A percentile compares a stretch with the other conserved stretches of the same genome.
Evolutionary conservation across 2,797 vertebrate species (phyloP).

Genomic region (Syncerus caffer): DNA sequence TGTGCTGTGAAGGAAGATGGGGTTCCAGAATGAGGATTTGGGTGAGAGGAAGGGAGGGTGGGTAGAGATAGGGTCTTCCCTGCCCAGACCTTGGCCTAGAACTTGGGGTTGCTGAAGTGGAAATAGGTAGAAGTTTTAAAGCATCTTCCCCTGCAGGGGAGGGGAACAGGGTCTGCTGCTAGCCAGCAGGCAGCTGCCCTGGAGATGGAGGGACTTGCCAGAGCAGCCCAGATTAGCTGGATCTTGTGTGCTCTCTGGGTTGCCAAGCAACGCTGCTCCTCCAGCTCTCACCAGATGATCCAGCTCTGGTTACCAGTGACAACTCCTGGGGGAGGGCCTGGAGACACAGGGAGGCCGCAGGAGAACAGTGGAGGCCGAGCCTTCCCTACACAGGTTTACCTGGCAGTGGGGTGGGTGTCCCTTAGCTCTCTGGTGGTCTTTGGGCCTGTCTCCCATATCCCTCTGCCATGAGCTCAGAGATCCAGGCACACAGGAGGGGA

Average conservation of each 20-base stretch:
- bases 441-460: not conserved
- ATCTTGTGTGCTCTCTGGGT: slow-evolving; percentile 35
- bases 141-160: not conserved
- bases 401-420: not conserved
- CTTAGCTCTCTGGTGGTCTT: not conserved
- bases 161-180: not conserved
- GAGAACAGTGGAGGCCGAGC: not conserved
- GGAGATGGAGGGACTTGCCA: not conserved
- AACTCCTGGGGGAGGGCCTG: not conserved
- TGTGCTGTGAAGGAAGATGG: not conserved
- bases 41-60: not conserved
- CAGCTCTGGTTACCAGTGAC: slow-evolving; percentile 63
- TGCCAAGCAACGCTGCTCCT: slow-evolving; percentile 52
- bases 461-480: not conserved
- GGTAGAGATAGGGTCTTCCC: not conserved
- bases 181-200: not conserved
- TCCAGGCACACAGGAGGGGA: not conserved
- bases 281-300: not conserved
- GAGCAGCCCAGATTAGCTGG: slow-evolving; percentile 51
- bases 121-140: not conserved
- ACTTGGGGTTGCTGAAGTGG: not conserved
- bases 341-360: not conserved
- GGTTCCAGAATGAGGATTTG: not conserved
- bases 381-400: not conserved
- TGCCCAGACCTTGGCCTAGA: not conserved